These are phyloP conservation scores for Cydia strobilella DNA, from an alignment of 1,140 invertebrate species.

Conservation along the genomic window DNA sequence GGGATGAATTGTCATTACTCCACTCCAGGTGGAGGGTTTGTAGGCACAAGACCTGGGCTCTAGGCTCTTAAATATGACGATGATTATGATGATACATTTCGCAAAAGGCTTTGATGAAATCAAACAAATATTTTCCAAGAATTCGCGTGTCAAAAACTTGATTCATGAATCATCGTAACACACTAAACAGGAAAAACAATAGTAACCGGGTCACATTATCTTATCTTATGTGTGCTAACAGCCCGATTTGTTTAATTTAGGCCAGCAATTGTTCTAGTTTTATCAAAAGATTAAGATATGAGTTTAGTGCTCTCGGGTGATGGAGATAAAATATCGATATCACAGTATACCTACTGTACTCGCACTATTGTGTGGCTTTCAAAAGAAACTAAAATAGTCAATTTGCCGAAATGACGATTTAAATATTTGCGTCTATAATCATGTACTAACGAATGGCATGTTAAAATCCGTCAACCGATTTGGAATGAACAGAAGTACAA, in stretches of 20 bases:
- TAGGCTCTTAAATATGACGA: too few relatives aligned
- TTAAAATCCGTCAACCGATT: too few relatives aligned
- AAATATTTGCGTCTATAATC: too few relatives aligned
- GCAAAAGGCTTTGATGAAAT: background rate
- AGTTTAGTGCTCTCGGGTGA: background rate
- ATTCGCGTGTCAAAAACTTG: background rate
- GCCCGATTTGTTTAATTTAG: conserved; percentile 29
- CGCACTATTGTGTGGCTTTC: too few relatives aligned
- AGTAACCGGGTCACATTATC: background rate
- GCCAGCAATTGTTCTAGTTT: conserved; percentile 23
- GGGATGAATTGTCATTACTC: too few relatives aligned
- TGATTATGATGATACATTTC: too few relatives aligned
- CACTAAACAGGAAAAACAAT: conserved; percentile 23
- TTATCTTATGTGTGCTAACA: conserved; percentile 22
- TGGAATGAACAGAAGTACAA: too few relatives aligned
- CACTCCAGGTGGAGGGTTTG: too few relatives aligned
- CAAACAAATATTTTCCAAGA: background rate
- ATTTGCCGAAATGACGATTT: too few relatives aligned
- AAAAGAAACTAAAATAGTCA: too few relatives aligned
- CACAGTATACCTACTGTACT: background rate
- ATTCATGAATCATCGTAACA: conserved; percentile 1
- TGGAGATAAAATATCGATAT: background rate
- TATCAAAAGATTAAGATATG: conserved; percentile 9
- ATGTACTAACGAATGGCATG: too few relatives aligned
- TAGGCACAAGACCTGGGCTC: too few relatives aligned